Conservation (phyloP, 2,113 vertebrate species). For the Platichthys flesus region DNA sequence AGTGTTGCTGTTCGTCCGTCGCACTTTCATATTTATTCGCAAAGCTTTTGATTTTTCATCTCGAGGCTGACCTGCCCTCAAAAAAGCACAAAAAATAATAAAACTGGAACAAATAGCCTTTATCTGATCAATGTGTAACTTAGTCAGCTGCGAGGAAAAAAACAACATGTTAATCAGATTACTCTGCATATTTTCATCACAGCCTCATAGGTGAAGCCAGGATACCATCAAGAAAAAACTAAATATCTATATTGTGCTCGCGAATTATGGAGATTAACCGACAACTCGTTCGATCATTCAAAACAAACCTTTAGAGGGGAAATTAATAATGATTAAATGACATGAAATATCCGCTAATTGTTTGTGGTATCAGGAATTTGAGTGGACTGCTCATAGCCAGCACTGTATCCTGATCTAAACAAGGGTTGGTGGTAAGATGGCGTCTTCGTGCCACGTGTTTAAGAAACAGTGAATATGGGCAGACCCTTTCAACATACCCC, state of each 20-base stretch:
- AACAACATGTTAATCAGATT: neutral
- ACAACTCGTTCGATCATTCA: neutral
- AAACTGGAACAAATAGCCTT: neutral
- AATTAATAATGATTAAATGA: neutral
- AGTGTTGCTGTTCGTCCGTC: neutral
- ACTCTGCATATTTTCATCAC: neutral
- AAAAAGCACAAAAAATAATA: neutral
- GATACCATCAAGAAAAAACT: neutral
- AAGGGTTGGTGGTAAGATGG: conserved; percentile 72
- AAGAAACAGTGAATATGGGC: conserved; percentile 50
- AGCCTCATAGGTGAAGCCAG: neutral
- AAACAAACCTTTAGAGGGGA: neutral
- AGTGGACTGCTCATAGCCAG: conserved; percentile 7
- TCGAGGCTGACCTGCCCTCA: neutral
- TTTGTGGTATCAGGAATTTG: neutral
- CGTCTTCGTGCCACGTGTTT: conserved; percentile 76
- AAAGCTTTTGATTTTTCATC: neutral
- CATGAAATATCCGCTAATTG: neutral
- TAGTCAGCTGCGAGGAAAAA: conserved; percentile 3
- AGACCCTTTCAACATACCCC: conserved; percentile 63
- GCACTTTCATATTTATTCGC: neutral
- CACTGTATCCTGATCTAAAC: conserved; percentile 50
- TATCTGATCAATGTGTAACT: neutral
- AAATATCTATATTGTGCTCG: neutral
- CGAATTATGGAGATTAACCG: neutral